A percentile compares a stretch with the other conserved stretches of the same genome.
Evolutionary conservation across 2,797 vertebrate species (phyloP).

Genomic region (Chrosomus eos): DNA sequence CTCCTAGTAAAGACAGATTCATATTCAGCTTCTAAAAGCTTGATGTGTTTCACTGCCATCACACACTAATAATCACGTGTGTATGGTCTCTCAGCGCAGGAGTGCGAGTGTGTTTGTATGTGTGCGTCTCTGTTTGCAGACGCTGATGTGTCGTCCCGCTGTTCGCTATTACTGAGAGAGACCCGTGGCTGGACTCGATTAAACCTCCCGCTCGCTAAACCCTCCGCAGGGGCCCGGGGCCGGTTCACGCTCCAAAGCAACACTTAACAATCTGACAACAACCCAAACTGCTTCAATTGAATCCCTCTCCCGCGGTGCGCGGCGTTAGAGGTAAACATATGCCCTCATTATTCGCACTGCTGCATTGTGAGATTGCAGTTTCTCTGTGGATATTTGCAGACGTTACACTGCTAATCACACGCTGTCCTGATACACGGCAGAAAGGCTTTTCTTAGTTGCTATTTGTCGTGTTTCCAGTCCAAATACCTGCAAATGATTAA

Average conservation of each 20-base stretch:
- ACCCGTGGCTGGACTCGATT: slow-evolving; percentile 85
- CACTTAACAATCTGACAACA: slow-evolving; percentile 90
- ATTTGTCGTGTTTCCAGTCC: too few relatives aligned
- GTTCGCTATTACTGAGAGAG: slow-evolving; percentile 84
- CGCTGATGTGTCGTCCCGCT: slow-evolving; percentile 64
- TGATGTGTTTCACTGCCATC: too few relatives aligned
- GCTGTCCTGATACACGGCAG: background rate
- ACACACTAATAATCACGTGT: background rate
- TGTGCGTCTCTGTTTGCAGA: background rate
- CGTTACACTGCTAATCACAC: too few relatives aligned
- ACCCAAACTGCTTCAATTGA: slow-evolving; percentile 89
- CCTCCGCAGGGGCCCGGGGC: slow-evolving; percentile 74
- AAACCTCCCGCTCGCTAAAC: slow-evolving; percentile 87
- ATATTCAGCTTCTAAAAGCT: too few relatives aligned
- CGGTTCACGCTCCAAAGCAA: slow-evolving; percentile 88
- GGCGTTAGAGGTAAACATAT: slow-evolving; percentile 91
- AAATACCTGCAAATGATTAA: too few relatives aligned
- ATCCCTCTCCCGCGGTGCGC: slow-evolving; percentile 89
- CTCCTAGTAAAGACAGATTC: too few relatives aligned
- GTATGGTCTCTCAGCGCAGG: background rate
- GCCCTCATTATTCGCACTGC: slow-evolving; percentile 85
- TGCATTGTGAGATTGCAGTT: slow-evolving; percentile 81
- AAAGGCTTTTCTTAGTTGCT: too few relatives aligned
- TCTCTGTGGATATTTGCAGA: background rate
- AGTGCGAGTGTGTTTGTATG: background rate